A percentile compares a stretch with the other conserved stretches of the same genome.
Evolutionary conservation across 2,888 invertebrate species (phyloP).

Genomic region (Drosophila suboccidentalis): DNA sequence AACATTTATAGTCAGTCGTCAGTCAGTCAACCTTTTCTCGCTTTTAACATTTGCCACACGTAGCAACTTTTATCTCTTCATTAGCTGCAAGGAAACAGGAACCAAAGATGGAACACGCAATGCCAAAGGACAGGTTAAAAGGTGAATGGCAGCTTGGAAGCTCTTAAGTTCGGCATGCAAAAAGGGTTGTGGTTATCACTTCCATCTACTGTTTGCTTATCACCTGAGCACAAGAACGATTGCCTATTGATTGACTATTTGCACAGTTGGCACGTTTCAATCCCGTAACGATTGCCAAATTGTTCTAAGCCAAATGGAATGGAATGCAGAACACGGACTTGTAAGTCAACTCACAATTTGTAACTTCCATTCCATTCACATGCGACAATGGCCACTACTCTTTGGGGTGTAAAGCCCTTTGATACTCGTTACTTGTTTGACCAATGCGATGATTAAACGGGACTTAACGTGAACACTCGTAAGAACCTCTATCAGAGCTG

Average conservation of each 20-base stretch:
- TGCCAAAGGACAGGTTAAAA: neutral
- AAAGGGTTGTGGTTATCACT: slow-evolving; percentile 55
- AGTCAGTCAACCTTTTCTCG: slow-evolving; percentile 44
- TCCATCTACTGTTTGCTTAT: slow-evolving; percentile 68
- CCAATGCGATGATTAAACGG: slow-evolving; percentile 19
- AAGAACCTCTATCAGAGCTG: slow-evolving; percentile 26
- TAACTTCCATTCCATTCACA: neutral
- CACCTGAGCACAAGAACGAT: slow-evolving; percentile 58
- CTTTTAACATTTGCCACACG: slow-evolving; percentile 74
- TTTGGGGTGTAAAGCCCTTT: neutral
- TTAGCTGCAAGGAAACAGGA: slow-evolving; percentile 52
- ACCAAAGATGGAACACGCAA: slow-evolving; percentile 1
- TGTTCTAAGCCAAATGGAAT: slow-evolving; percentile 23
- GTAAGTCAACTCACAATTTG: slow-evolving; percentile 7
- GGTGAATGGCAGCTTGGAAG: neutral
- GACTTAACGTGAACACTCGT: neutral
- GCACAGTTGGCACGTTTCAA: slow-evolving; percentile 66
- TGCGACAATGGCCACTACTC: slow-evolving; percentile 6
- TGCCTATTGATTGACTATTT: slow-evolving; percentile 65
- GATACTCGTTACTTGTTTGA: slow-evolving; percentile 31
- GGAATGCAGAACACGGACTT: slow-evolving; percentile 6
- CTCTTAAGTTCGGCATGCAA: slow-evolving; percentile 15
- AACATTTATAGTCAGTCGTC: slow-evolving; percentile 43
- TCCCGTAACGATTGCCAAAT: slow-evolving; percentile 58
- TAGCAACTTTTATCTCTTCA: slow-evolving; percentile 77